A percentile compares a stretch with the other conserved stretches of the same genome.
Evolutionary conservation across 2,797 vertebrate genomes (phyloP).

Genomic region (Sardinella longiceps): DNA sequence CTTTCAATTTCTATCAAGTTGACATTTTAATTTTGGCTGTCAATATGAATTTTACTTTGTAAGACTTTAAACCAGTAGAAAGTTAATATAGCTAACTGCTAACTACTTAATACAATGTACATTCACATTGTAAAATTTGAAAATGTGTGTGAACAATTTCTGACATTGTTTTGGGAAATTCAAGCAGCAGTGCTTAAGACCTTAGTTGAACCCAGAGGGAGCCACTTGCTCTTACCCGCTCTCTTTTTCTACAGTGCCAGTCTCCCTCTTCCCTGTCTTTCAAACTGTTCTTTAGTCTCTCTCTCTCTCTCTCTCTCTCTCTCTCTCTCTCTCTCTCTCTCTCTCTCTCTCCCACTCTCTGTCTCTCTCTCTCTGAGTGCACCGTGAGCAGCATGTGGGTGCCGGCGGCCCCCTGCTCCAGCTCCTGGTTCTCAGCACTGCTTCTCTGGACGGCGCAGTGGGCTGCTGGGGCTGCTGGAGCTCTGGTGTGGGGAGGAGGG

Average conservation of each 20-base stretch:
- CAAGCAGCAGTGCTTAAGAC: background rate
- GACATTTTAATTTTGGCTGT: background rate
- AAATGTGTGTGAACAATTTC: background rate
- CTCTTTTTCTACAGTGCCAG: background rate
- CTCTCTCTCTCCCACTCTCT: background rate
- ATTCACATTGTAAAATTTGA: background rate
- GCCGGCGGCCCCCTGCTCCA: background rate
- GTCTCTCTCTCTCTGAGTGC: background rate
- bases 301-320: background rate
- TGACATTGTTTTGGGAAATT: background rate
- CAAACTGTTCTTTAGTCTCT: background rate
- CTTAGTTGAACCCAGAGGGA: background rate
- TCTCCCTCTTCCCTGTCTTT: conserved; percentile 10
- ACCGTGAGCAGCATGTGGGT: background rate
- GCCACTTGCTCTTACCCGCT: background rate
- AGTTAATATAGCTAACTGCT: too few relatives aligned
- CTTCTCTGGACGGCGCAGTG: background rate
- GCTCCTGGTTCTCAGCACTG: background rate
- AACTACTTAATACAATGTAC: too few relatives aligned
- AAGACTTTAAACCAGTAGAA: background rate
- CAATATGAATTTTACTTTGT: background rate
- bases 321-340: background rate
- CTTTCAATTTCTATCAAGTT: background rate
- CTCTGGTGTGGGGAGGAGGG: background rate
- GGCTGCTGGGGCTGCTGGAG: background rate